Base-by-base conservation (phyloP, 1,140 invertebrate species). In the Cydia strobilella region DNA sequence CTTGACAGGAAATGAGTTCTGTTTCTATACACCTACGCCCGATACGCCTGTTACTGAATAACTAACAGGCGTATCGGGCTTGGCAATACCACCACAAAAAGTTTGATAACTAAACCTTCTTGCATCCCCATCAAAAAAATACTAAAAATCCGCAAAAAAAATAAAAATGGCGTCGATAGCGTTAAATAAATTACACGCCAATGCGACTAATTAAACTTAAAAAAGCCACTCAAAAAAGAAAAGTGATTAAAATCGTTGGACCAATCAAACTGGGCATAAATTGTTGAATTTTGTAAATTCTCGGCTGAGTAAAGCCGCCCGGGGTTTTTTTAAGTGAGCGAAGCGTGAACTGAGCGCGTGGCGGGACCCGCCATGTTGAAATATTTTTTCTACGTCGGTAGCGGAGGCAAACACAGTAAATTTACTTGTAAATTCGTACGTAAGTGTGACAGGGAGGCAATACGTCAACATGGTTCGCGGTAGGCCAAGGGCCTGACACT, bases 191-290 rank as follows among this genome's bases (percentile, higher is more conserved):
- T 69, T 18, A 69, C 15, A 69, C 15, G 31, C 31, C 25, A 39
- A 42, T 69, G 54, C 2, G 31, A 27, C 31, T 42, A 69, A 69
- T 69, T 69, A 69, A 69, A 69, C 15, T 69, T 31, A 69, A 42
- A 69, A 69, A 69, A 18, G 13, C n/a, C n/a, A n/a, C n/a, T 10
- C 54, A 59, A 35, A 69, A 18, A 69, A 66, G 63, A 31, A 39
- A 69, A 69, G 65, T 69, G 31, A 69, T 69, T 69, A 69, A 69
- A 69, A 69, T 3, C 23, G 63, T 18, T 18, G 59, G 25, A n/a
- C 63, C 63, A 31, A 35, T 31, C 25, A 66, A 35, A 66, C 63
- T 3, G 25, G 3, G 13, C 63, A 35, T 35, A 35, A 66, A 31
- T 69, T 39, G 27, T n/a, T 35, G 65, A 69, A 69, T 66, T 35